phyloP scores from a whole-genome alignment of 2,888 invertebrate genomes.

The Rotaria sp. region DNA sequence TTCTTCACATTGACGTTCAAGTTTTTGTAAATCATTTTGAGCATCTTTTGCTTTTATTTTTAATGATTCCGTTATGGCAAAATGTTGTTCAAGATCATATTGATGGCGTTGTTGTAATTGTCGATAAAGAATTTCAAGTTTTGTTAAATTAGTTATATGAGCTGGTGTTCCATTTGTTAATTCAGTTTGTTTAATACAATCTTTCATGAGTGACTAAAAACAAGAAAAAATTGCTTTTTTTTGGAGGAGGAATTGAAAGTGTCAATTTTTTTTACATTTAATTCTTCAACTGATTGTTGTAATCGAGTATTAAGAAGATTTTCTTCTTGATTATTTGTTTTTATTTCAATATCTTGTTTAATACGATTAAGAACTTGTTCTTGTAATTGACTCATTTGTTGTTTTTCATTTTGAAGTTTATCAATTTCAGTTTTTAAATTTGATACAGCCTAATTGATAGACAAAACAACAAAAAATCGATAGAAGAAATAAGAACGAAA shows the following conservation, averaged over 20 bases:
- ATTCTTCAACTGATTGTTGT: constrained; percentile 13
- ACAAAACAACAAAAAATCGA: not conserved
- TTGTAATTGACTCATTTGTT: constrained; percentile 24
- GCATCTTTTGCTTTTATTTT: not conserved
- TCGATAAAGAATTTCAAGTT: constrained; percentile 16
- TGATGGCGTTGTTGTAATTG: constrained; percentile 25
- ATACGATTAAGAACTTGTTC: not conserved
- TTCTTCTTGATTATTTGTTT: not conserved
- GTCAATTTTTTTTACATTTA: not conserved
- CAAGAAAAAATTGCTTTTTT: no score
- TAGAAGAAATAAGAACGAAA: no score
- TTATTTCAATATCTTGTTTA: not conserved
- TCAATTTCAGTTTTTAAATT: not conserved
- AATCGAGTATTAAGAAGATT: not conserved
- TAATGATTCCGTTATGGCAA: not conserved
- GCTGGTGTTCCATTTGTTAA: not conserved
- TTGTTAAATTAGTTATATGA: not conserved
- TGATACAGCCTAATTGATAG: not conserved
- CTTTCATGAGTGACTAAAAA: not conserved
- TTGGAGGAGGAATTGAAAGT: no score
- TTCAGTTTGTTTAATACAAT: constrained; percentile 26
- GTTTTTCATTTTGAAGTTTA: constrained; percentile 5
- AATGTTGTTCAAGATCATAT: constrained; percentile 12
- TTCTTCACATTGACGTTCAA: not conserved
- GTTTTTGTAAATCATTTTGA: not conserved